Evolutionary conservation across 2,888 invertebrate genomes (phyloP).

Genomic region (Stenichneumon culpator): DNA sequence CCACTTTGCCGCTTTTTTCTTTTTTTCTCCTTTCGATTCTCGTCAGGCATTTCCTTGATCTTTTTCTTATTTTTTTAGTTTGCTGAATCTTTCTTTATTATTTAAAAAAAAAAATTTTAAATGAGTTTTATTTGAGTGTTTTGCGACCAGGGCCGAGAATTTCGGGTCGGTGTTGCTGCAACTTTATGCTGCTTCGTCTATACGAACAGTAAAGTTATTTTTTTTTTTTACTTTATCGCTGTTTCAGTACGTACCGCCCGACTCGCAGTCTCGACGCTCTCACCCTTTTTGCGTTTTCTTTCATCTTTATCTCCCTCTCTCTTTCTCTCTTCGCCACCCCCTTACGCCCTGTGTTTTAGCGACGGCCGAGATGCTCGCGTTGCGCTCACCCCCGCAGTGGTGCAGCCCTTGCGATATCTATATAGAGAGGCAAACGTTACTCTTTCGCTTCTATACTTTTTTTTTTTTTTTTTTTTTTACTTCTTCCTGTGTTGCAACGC

Average conservation of each 20-base stretch:
- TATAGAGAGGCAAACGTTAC: constrained; percentile 23
- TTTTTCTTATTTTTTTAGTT: background rate
- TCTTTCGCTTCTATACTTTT: constrained; percentile 44
- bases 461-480: constrained; percentile 4
- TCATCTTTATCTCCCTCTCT: constrained; percentile 41
- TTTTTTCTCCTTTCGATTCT: constrained; percentile 36
- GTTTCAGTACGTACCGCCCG: constrained; percentile 29
- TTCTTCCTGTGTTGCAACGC: constrained; percentile 5
- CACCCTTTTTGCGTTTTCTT: constrained; percentile 35
- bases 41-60: background rate
- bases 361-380: constrained; percentile 19
- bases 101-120: too few species aligned
- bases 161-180: background rate
- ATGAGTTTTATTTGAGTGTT: background rate
- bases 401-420: constrained; percentile 42
- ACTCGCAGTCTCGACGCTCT: constrained; percentile 41
- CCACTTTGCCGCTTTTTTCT: background rate
- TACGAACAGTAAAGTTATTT: background rate
- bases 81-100: background rate
- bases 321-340: background rate
- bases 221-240: constrained; percentile 1
- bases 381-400: constrained; percentile 24
- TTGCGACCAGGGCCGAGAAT: background rate
- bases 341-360: background rate
- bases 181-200: background rate